phyloP scores from a whole-genome alignment of 1,140 invertebrate genomes.

The Probaryconus sp. region DNA sequence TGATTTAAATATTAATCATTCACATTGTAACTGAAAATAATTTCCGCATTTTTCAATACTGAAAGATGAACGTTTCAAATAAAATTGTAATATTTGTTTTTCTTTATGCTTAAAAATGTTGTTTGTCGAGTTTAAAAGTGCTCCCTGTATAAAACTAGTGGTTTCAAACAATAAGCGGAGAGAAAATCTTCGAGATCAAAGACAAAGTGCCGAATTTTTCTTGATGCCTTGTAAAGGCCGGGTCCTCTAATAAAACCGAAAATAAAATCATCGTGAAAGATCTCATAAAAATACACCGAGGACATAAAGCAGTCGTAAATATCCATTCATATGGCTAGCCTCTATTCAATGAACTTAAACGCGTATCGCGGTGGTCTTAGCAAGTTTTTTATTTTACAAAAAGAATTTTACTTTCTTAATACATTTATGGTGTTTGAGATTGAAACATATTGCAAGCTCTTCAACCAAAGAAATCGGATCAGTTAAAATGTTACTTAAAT shows the following conservation, averaged over 20 bases:
- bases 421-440: background rate
- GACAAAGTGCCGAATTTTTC: slow-evolving; percentile 54
- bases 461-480: too few relatives aligned
- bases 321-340: background rate
- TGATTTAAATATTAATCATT: too few relatives aligned
- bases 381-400: background rate
- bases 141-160: slow-evolving; percentile 31
- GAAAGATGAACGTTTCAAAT: slow-evolving; percentile 6
- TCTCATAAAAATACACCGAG: slow-evolving; percentile 59
- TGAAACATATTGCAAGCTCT: too few relatives aligned
- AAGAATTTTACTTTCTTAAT: background rate
- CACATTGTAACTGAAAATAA: too few relatives aligned
- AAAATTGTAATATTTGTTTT: slow-evolving; percentile 6
- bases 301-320: slow-evolving; percentile 21
- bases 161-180: slow-evolving; percentile 29
- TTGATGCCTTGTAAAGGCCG: slow-evolving; percentile 48
- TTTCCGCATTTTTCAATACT: too few relatives aligned
- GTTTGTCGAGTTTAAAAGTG: slow-evolving; percentile 26
- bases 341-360: slow-evolving; percentile 13
- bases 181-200: slow-evolving; percentile 53
- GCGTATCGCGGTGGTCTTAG: slow-evolving; percentile 18
- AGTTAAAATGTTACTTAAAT: too few relatives aligned
- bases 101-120: slow-evolving; percentile 19
- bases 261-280: slow-evolving; percentile 55
- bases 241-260: slow-evolving; percentile 55